Percentiles rank a stretch among this genome's conserved stretches.
Conservation (phyloP, 2,888 invertebrate genomes). For the Chrysolina haemoptera region DNA sequence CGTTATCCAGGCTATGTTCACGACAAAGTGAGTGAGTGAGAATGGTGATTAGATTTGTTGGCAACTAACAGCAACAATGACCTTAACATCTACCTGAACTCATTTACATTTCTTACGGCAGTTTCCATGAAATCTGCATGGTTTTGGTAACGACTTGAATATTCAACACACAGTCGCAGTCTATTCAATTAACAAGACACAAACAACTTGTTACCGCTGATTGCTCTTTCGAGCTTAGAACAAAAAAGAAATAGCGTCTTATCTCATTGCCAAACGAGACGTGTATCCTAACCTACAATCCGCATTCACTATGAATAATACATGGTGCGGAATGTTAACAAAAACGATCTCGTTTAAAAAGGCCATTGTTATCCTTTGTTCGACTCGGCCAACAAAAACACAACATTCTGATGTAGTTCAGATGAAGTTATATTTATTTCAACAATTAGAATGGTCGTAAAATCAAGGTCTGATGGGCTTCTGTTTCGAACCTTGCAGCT, state of each 20-base stretch:
- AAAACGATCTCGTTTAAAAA: constrained; percentile 54
- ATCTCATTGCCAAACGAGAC: constrained; percentile 28
- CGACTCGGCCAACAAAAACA: constrained; percentile 49
- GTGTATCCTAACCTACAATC: constrained; percentile 48
- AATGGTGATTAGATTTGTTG: no score
- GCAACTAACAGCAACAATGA: no score
- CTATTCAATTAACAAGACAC: constrained; percentile 4
- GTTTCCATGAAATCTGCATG: background rate
- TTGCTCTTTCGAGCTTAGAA: constrained; percentile 25
- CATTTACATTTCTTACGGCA: background rate
- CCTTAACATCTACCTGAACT: no score
- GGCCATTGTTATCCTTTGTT: constrained; percentile 58
- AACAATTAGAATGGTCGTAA: constrained; percentile 53
- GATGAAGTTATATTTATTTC: constrained; percentile 60
- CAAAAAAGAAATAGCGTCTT: constrained; percentile 13
- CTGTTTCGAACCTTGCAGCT: constrained; percentile 43
- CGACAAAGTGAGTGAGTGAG: no score
- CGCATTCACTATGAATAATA: constrained; percentile 52
- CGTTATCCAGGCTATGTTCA: no score
- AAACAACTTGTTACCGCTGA: constrained; percentile 33
- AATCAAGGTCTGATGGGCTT: constrained; percentile 37
- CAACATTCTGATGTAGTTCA: constrained; percentile 49
- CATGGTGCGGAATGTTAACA: constrained; percentile 53
- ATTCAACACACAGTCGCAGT: background rate
- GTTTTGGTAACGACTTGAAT: background rate